Evolutionary conservation across 30 jellyfish, hydroid and myxozoan genomes (phyloP).

Genomic region (Pseudorhiza aurosa): DNA sequence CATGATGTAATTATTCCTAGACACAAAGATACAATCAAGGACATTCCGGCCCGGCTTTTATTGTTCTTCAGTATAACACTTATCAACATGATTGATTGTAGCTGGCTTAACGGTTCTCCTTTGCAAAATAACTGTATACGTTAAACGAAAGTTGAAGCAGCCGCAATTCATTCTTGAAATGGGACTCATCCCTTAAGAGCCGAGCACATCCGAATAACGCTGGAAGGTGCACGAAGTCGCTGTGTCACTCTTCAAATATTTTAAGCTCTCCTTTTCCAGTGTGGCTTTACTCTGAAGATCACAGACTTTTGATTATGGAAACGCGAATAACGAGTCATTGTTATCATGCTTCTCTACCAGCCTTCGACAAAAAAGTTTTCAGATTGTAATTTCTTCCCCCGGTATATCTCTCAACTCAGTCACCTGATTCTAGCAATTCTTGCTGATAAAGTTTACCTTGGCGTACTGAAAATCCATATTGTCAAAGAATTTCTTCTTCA

Average conservation of each 20-base stretch:
- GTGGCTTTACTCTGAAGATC: not conserved
- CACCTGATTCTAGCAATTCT: too few relatives aligned
- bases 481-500: too few relatives aligned
- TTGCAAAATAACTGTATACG: constrained; percentile 1
- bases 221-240: not conserved
- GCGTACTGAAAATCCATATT: too few relatives aligned
- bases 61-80: not conserved
- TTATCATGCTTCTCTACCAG: too few relatives aligned
- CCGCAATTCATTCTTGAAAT: not conserved
- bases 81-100: not conserved
- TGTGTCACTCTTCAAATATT: not conserved
- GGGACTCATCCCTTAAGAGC: not conserved
- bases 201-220: not conserved
- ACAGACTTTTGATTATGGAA: not conserved
- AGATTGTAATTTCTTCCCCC: too few relatives aligned
- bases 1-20: too few relatives aligned
- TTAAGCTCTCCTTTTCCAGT: not conserved
- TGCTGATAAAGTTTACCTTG: too few relatives aligned
- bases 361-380: too few relatives aligned
- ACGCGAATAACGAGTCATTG: constrained; percentile 2
- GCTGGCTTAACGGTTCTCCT: constrained; percentile 15
- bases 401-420: too few relatives aligned
- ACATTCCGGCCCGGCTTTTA: too few relatives aligned
- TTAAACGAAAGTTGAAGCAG: not conserved
- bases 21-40: too few relatives aligned